Percentiles rank a stretch among this genome's conserved stretches.
These are phyloP conservation scores for Eilema sororculum DNA, from an alignment of 2,888 invertebrate genomes.

Conservation along the genomic window DNA sequence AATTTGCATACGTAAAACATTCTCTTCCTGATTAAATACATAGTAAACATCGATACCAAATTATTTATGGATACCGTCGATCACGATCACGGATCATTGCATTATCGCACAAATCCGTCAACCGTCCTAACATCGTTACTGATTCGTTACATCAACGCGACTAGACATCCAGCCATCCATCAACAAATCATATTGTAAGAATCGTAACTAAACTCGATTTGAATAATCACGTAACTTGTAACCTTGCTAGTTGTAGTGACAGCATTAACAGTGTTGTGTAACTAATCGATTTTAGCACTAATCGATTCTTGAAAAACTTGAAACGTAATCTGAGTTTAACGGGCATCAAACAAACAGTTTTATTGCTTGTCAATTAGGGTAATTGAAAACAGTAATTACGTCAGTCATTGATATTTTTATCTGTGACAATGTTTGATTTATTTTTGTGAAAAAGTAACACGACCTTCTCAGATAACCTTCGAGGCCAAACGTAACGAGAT, in stretches of 20 bases:
- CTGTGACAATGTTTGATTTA: constrained; percentile 39
- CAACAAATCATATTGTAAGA: constrained; percentile 58
- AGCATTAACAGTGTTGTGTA: constrained; percentile 47
- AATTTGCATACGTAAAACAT: not conserved
- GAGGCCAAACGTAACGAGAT: constrained; percentile 35
- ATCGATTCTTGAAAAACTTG: constrained; percentile 34
- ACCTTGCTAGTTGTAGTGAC: constrained; percentile 62
- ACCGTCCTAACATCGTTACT: constrained; percentile 50
- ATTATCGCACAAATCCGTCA: constrained; percentile 45
- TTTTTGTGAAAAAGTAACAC: constrained; percentile 34
- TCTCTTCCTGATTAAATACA: constrained; percentile 14
- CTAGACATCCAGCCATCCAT: constrained; percentile 58
- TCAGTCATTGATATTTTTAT: constrained; percentile 26
- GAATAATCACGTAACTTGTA: constrained; percentile 66
- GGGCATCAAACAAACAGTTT: constrained; percentile 24
- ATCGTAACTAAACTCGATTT: constrained; percentile 58
- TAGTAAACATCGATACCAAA: constrained; percentile 23
- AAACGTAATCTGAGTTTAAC: constrained; percentile 15
- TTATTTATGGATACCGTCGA: constrained; percentile 26
- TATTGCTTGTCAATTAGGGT: constrained; percentile 40
- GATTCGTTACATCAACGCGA: constrained; percentile 54
- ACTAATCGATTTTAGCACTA: constrained; percentile 46
- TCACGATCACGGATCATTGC: constrained; percentile 42
- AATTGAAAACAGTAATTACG: constrained; percentile 43
- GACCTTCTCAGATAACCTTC: constrained; percentile 45